phyloP scores from a whole-genome alignment of 2,113 vertebrate species.

The Ondatra zibethicus region DNA sequence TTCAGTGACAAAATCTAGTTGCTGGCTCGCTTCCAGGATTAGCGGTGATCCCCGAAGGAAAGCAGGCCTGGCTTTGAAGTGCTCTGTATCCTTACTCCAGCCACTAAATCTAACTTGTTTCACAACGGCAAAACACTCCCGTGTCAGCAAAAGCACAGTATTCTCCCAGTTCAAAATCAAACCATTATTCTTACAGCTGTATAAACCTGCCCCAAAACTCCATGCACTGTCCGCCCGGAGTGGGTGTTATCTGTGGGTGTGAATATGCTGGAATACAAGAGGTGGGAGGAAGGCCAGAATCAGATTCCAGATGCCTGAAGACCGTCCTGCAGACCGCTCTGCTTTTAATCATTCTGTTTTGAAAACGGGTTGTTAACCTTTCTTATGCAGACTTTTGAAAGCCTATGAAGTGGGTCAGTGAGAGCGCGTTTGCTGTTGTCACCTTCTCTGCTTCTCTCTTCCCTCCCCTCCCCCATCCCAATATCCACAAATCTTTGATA shows the following conservation, averaged over 20 bases:
- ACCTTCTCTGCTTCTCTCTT: not conserved
- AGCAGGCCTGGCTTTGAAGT: not conserved
- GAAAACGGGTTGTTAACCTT: not conserved
- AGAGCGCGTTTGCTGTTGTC: not conserved
- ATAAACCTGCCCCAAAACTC: not conserved
- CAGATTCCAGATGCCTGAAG: not conserved
- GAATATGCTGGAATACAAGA: not conserved
- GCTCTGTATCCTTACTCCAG: not conserved
- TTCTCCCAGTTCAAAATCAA: constrained; percentile 18
- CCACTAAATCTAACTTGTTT: constrained; percentile 1
- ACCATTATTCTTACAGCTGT: not conserved
- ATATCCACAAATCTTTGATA: not conserved
- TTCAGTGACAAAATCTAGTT: constrained; percentile 2
- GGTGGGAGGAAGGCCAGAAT: not conserved
- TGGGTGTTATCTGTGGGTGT: not conserved
- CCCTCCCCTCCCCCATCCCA: not conserved
- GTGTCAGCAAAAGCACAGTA: not conserved
- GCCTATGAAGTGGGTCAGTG: not conserved
- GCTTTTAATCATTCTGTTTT: constrained; percentile 36
- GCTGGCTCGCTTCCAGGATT: not conserved
- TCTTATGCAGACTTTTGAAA: constrained; percentile 10
- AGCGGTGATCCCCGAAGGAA: not conserved
- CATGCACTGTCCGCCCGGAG: not conserved
- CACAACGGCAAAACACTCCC: not conserved
- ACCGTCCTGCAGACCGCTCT: not conserved